Base-by-base conservation (phyloP, 2,113 vertebrate genomes). In the Cricetomys ansorgei region DNA sequence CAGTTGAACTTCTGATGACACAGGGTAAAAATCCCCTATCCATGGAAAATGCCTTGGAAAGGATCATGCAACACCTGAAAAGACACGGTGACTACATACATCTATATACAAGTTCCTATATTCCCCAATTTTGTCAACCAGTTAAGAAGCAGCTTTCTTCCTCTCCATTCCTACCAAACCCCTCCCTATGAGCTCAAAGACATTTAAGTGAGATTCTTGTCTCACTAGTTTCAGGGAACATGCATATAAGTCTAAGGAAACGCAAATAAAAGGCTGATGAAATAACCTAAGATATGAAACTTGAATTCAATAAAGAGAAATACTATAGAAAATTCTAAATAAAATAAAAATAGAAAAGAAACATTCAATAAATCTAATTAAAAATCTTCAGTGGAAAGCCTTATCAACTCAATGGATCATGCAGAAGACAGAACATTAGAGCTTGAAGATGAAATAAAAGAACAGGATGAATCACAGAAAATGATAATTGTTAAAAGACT, bases 51-150 rank as follows among this genome's bases (percentile, higher is more conserved):
- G 11, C 34, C 55, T 21, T n/a, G 3, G 57, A 25, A 7, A 73
- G 43, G 17, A 59, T 17, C 48, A 45, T 31, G 10, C 11, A 29
- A 40, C 40, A 43, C 40, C 3, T 34, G 34, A 85, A 64, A 7
- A 85, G 25, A 25, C 3, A 64, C 37, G 9, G 31, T 17, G 40
- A 40, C 31, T 7, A 48, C 6, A 2, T 10, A 3, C 37, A 4
- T 4, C 27, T 29, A 37, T 45, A 65, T 3, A 75, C 7, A 48
- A 25, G 27, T 19, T 11, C 11, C 0, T 15, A 53, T 43, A 43
- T 7, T 50, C 3, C 15, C 2, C 34, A 6, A 23, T 34, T 12
- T 40, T 9, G 12, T 27, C 4, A 34, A 16, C 37, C 3, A 11
- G 8, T 53, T 25, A 64, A 64, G 3, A 85, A 19, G 31, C 27